Percentiles rank a stretch among this genome's conserved stretches.
Conservation (phyloP, 64 coral and sea anemone species). For the Pocillopora verrucosa region DNA sequence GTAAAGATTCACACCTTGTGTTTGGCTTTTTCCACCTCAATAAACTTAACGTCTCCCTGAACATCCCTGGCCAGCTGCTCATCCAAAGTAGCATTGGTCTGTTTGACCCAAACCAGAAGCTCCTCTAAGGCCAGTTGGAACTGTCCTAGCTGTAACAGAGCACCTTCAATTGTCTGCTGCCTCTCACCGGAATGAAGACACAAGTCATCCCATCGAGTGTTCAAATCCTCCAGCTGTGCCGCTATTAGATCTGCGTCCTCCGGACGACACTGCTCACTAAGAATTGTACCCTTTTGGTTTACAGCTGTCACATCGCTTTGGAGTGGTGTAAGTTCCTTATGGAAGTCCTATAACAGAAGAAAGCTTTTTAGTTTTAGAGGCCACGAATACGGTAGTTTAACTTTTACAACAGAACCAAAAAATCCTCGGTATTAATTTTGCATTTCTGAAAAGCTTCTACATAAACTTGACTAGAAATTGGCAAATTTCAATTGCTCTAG, state of each 20-base stretch:
- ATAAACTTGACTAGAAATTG: no score
- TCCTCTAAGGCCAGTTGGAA: slow-evolving; percentile 96
- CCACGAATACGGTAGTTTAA: not conserved
- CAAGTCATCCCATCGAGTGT: slow-evolving; percentile 83
- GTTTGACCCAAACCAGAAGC: slow-evolving; percentile 86
- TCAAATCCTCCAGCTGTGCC: slow-evolving; percentile 83
- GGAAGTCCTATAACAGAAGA: slow-evolving; percentile 58
- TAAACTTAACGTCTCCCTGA: slow-evolving; percentile 90
- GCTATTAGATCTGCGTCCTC: slow-evolving; percentile 79
- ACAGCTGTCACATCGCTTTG: slow-evolving; percentile 84
- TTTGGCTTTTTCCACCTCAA: slow-evolving; percentile 94
- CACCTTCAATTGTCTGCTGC: slow-evolving; percentile 95
- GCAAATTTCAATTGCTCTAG: not conserved
- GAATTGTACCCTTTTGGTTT: slow-evolving; percentile 82
- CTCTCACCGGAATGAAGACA: slow-evolving; percentile 65
- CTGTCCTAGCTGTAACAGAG: slow-evolving; percentile 88
- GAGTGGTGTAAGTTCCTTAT: slow-evolving; percentile 76
- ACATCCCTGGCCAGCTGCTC: slow-evolving; percentile 75
- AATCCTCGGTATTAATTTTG: no score
- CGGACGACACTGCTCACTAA: slow-evolving; percentile 84
- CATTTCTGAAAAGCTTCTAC: no score
- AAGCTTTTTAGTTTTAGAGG: not conserved
- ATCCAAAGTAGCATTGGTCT: slow-evolving; percentile 84
- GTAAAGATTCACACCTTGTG: slow-evolving; percentile 65
- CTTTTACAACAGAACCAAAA: not conserved